phyloP scores from a whole-genome alignment of 1,140 invertebrate genomes.

The Teleopsis dalmanni region DNA sequence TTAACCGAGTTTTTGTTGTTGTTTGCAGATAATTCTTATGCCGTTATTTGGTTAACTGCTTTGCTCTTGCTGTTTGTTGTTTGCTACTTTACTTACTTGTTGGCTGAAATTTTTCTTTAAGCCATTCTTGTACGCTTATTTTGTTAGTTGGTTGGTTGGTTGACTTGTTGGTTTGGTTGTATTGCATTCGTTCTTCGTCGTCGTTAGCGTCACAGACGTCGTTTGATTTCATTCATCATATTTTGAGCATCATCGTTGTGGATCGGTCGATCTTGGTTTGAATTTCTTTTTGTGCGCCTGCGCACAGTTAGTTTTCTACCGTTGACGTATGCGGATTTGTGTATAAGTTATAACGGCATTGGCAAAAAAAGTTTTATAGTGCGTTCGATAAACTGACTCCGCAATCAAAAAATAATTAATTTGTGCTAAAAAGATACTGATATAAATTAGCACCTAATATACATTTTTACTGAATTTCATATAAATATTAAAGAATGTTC shows the following conservation, averaged over 20 bases:
- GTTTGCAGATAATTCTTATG: constrained; percentile 1
- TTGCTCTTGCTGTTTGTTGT: too few species aligned
- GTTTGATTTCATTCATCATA: constrained; percentile 19
- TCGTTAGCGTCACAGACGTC: constrained; percentile 8
- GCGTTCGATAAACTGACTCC: neutral
- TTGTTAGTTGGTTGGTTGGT: too few species aligned
- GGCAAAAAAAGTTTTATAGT: too few species aligned
- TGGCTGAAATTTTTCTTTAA: neutral
- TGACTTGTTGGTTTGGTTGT: too few species aligned
- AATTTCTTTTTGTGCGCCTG: constrained; percentile 33
- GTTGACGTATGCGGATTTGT: constrained; percentile 43
- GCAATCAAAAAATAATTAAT: neutral
- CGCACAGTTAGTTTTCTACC: constrained; percentile 45
- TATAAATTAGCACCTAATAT: neutral
- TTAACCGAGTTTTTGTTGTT: neutral
- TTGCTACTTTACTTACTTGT: neutral
- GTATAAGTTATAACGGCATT: constrained; percentile 18
- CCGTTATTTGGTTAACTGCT: constrained; percentile 17
- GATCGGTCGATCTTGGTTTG: constrained; percentile 8
- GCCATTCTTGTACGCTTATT: constrained; percentile 2
- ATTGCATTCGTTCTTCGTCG: too few species aligned
- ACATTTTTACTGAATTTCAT: neutral
- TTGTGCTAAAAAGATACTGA: neutral
- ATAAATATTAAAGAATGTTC: neutral
- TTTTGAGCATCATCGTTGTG: neutral